Conservation (phyloP, 2,113 vertebrate genomes). For the Cheilinus undulatus region DNA sequence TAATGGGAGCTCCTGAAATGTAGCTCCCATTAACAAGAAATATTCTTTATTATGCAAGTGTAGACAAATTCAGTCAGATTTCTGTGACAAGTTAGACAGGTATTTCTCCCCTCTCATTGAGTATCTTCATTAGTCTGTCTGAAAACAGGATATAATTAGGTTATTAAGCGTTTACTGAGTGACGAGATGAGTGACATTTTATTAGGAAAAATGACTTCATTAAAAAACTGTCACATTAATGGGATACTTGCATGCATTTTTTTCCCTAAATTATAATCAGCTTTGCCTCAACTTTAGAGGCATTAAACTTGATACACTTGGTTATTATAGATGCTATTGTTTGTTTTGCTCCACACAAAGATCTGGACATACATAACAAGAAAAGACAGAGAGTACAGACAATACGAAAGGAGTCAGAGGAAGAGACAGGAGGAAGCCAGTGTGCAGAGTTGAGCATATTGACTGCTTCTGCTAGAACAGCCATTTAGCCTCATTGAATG, state of each 20-base stretch:
- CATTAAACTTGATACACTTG: background rate
- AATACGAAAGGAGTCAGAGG: conserved; percentile 9
- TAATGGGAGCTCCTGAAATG: background rate
- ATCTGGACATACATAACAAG: background rate
- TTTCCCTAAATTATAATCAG: background rate
- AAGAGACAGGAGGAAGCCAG: conserved; percentile 10
- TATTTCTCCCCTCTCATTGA: background rate
- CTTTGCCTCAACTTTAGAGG: background rate
- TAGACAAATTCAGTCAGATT: background rate
- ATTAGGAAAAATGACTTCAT: background rate
- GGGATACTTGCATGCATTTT: background rate
- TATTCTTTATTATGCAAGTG: no score
- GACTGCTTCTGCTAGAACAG: conserved; percentile 74
- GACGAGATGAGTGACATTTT: background rate
- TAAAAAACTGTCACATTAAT: background rate
- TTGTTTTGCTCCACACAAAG: background rate
- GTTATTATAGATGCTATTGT: background rate
- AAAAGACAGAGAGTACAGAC: conserved; percentile 1
- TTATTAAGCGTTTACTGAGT: background rate
- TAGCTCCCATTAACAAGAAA: background rate
- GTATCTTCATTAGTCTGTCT: background rate
- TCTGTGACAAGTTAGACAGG: background rate
- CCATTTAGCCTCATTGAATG: conserved; percentile 74
- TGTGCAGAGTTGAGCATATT: conserved; percentile 66
- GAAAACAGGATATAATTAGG: background rate